Evolutionary conservation across 2,888 invertebrate species (phyloP).

Genomic region (Pediacus dermestoides): DNA sequence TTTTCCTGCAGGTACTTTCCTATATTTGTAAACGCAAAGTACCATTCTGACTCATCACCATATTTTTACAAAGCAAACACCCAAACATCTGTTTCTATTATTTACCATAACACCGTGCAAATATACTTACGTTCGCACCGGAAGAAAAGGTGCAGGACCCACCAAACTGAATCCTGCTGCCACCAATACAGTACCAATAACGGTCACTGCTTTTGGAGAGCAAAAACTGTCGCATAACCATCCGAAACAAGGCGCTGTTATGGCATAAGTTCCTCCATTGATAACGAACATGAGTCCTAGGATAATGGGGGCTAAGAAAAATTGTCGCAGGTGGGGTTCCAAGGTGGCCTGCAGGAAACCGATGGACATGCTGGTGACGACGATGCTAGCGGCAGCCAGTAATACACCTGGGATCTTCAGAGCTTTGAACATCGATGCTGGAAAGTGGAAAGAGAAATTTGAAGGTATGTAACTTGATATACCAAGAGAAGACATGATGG

Average conservation of each 20-base stretch:
- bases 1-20: no score
- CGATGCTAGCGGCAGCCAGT: constrained; percentile 67
- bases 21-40: no score
- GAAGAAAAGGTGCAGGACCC: constrained; percentile 78
- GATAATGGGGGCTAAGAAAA: constrained; percentile 64
- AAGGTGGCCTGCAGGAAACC: constrained; percentile 87
- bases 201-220: constrained; percentile 66
- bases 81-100: no score
- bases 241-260: constrained; percentile 77
- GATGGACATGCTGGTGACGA: constrained; percentile 76
- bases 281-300: constrained; percentile 80
- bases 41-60: no score
- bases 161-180: constrained; percentile 68
- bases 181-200: constrained; percentile 64
- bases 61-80: no score
- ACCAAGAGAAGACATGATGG: no score
- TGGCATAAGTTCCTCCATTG: constrained; percentile 76
- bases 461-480: no score
- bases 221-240: constrained; percentile 70
- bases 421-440: constrained; percentile 63
- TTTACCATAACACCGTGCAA: no score
- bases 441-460: constrained; percentile 24
- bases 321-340: constrained; percentile 80
- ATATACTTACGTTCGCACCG: constrained; percentile 60
- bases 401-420: constrained; percentile 72